These are phyloP conservation scores for Nomada hirtipes DNA, from an alignment of 2,888 invertebrate species.

Conservation along the genomic window DNA sequence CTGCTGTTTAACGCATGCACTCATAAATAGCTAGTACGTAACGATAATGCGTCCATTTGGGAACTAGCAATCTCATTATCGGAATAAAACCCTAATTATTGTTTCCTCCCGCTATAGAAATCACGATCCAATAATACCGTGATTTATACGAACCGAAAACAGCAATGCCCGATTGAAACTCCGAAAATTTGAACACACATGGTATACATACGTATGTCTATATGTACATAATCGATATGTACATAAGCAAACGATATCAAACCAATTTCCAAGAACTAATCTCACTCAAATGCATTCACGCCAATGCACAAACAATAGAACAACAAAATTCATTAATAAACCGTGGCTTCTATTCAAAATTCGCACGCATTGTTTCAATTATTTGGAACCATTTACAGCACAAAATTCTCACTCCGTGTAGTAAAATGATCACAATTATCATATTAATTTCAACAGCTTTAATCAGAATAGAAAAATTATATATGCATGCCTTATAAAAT, in stretches of 20 bases:
- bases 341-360: neutral
- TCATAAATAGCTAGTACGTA: conserved; percentile 4
- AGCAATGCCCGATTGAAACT: neutral
- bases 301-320: neutral
- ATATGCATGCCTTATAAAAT: too few species aligned
- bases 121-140: conserved; percentile 5
- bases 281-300: neutral
- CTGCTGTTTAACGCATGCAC: conserved; percentile 21
- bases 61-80: conserved; percentile 23
- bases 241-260: neutral
- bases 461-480: too few species aligned
- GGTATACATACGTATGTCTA: neutral
- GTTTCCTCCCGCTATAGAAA: conserved; percentile 29
- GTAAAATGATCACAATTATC: too few species aligned
- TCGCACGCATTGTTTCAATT: too few species aligned
- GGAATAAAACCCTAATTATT: conserved; percentile 38
- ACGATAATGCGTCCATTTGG: conserved; percentile 18
- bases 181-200: neutral
- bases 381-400: too few species aligned
- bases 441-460: too few species aligned
- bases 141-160: conserved; percentile 7
- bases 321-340: neutral
- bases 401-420: too few species aligned
- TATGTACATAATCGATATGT: too few species aligned
- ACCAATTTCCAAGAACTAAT: neutral